phyloP scores from a whole-genome alignment of 2,113 vertebrate species.

The Caloenas nicobarica region DNA sequence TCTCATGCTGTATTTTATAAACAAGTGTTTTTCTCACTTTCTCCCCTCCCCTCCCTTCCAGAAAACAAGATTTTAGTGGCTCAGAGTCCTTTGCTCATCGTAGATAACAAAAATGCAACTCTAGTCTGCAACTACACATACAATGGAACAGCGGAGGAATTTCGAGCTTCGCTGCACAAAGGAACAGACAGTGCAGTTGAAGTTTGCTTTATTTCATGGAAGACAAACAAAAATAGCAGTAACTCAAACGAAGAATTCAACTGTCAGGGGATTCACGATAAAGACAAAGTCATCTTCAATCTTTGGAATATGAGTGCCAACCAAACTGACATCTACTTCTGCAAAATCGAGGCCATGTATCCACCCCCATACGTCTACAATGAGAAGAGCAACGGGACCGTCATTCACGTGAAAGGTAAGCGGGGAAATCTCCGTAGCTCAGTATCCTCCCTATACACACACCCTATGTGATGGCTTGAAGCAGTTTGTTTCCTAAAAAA shows the following conservation, averaged over 20 bases:
- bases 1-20: slow-evolving; percentile 33
- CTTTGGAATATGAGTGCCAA: slow-evolving; percentile 66
- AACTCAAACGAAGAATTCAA: slow-evolving; percentile 45
- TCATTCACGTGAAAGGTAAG: slow-evolving; percentile 80
- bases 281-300: slow-evolving; percentile 72
- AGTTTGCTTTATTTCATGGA: slow-evolving; percentile 72
- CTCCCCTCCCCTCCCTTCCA: background rate
- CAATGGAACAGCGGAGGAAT: slow-evolving; percentile 68
- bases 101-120: slow-evolving; percentile 47
- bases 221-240: slow-evolving; percentile 12
- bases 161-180: slow-evolving; percentile 72
- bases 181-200: slow-evolving; percentile 67
- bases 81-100: slow-evolving; percentile 59
- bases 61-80: slow-evolving; percentile 77
- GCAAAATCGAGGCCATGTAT: slow-evolving; percentile 76
- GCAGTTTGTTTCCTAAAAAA: background rate
- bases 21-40: slow-evolving; percentile 40
- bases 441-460: background rate
- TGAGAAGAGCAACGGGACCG: slow-evolving; percentile 73
- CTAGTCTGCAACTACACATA: slow-evolving; percentile 73
- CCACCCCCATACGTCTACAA: slow-evolving; percentile 76
- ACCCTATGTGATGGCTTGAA: background rate
- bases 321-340: slow-evolving; percentile 82
- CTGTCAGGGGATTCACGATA: slow-evolving; percentile 47
- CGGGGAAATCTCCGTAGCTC: background rate